Percentiles rank a stretch among this genome's conserved stretches.
Conservation (phyloP, 2,888 invertebrate genomes). For the Leptopilina syphax region DNA sequence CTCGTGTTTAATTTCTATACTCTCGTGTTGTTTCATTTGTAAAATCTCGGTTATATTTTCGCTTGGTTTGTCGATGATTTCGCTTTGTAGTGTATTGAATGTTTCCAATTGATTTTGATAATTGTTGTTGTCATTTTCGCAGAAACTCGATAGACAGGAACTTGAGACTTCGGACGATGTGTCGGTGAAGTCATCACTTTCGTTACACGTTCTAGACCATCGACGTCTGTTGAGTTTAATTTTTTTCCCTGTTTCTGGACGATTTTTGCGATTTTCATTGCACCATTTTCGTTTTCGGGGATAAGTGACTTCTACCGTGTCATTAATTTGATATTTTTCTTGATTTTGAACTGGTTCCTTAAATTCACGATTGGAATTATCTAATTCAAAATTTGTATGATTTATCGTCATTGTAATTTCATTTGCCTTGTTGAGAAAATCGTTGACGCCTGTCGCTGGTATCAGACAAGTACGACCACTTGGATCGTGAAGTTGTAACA, state of each 20-base stretch:
- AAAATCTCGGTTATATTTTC: neutral
- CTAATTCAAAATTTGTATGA: neutral
- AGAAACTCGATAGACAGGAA: conserved; percentile 2
- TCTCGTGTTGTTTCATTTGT: too few species aligned
- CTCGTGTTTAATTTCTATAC: too few species aligned
- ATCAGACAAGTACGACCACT: neutral
- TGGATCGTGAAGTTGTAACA: neutral
- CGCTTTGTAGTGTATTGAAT: neutral
- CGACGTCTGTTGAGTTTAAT: conserved; percentile 6
- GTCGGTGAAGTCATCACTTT: conserved; percentile 9
- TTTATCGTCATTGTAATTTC: neutral
- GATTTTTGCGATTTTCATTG: neutral
- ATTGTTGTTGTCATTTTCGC: neutral
- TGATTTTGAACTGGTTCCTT: conserved; percentile 10
- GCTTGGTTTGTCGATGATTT: neutral
- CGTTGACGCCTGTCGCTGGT: neutral
- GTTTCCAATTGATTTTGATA: neutral
- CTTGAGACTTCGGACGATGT: conserved; percentile 14
- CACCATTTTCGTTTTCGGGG: conserved; percentile 17
- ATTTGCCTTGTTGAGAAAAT: neutral
- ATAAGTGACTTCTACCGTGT: neutral
- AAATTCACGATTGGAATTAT: neutral
- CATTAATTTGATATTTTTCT: neutral
- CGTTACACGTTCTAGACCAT: neutral
- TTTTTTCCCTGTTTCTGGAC: neutral